Conservation (phyloP, 2,888 invertebrate species). For the Lasioglossum zephyrum region DNA sequence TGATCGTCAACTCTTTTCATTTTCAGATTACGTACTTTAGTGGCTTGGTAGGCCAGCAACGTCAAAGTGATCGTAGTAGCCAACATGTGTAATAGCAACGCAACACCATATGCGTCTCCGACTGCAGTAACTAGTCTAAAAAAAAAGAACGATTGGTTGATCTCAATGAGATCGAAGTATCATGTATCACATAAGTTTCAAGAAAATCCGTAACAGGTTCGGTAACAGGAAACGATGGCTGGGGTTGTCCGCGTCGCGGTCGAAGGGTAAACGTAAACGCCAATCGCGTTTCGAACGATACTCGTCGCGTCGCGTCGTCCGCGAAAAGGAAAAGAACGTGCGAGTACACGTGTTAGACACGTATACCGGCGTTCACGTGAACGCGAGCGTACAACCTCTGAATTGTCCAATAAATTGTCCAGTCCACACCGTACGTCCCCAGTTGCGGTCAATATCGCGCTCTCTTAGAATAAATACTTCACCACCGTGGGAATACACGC, state of each 20-base stretch:
- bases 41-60: conserved; percentile 93
- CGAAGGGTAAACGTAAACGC: conserved; percentile 42
- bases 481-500: conserved; percentile 79
- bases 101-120: conserved; percentile 94
- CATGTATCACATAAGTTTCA: neutral
- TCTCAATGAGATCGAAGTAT: too few relatives aligned
- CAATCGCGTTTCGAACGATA: conserved; percentile 6
- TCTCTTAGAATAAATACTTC: conserved; percentile 80
- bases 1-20: neutral
- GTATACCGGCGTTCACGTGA: conserved; percentile 47
- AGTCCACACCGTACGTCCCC: conserved; percentile 75
- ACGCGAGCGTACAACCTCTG: conserved; percentile 65
- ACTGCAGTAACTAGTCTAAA: conserved; percentile 91
- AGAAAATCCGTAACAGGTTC: conserved; percentile 26
- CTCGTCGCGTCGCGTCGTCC: conserved; percentile 1
- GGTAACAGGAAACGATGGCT: neutral
- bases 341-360: conserved; percentile 44
- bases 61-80: conserved; percentile 93
- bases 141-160: neutral
- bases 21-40: conserved; percentile 86
- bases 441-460: conserved; percentile 82
- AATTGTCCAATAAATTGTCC: conserved; percentile 72
- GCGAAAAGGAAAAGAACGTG: conserved; percentile 35
- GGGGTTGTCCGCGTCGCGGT: conserved; percentile 9
- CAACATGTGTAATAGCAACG: conserved; percentile 93